phyloP scores from a whole-genome alignment of 2,888 invertebrate genomes.

The Gortyna flavago region DNA sequence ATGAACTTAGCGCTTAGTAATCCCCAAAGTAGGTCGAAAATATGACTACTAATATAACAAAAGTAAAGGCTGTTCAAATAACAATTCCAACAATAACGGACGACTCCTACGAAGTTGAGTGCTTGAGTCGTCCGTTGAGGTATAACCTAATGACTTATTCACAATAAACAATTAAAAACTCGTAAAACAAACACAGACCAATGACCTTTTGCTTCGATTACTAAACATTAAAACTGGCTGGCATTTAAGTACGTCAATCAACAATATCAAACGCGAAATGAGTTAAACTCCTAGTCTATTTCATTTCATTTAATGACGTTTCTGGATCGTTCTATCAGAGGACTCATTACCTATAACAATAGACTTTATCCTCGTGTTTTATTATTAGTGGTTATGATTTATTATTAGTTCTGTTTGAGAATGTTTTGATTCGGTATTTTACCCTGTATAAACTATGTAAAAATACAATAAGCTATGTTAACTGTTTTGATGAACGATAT shows the following conservation, averaged over 20 bases:
- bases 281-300: slow-evolving; percentile 4
- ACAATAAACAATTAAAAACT: slow-evolving; percentile 36
- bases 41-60: slow-evolving; percentile 25
- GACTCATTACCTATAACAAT: slow-evolving; percentile 34
- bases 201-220: slow-evolving; percentile 39
- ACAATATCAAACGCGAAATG: slow-evolving; percentile 34
- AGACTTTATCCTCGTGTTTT: slow-evolving; percentile 47
- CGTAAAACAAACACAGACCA: slow-evolving; percentile 35
- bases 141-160: slow-evolving; percentile 36
- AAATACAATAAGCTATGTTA: neutral
- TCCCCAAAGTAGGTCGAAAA: slow-evolving; percentile 29
- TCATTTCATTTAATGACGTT: slow-evolving; percentile 24
- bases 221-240: slow-evolving; percentile 43
- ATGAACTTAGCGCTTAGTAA: slow-evolving; percentile 18
- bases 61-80: slow-evolving; percentile 28
- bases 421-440: slow-evolving; percentile 34
- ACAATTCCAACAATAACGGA: slow-evolving; percentile 7
- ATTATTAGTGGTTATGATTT: slow-evolving; percentile 35
- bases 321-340: slow-evolving; percentile 40
- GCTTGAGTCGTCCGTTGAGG: no score
- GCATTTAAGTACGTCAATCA: slow-evolving; percentile 53
- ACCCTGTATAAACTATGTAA: slow-evolving; percentile 13
- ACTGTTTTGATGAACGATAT: neutral
- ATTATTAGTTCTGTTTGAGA: slow-evolving; percentile 27
- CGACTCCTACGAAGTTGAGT: no score